A percentile compares a stretch with the other conserved stretches of the same genome.
phyloP scores from a whole-genome alignment of 2,113 vertebrate genomes.

The Alces alces region DNA sequence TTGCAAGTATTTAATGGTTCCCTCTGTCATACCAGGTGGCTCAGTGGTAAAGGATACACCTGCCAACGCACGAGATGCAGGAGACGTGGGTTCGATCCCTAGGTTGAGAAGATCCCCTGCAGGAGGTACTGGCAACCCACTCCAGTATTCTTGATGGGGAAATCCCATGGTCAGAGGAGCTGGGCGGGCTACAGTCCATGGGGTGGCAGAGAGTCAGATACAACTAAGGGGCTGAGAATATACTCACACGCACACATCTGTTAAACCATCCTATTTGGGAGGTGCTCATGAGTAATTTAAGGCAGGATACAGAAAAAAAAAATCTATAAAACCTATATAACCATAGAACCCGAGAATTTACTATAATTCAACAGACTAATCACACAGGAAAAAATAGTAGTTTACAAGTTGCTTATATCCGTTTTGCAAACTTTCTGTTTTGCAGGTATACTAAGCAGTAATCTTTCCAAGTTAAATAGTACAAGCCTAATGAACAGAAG shows the following conservation, averaged over 20 bases:
- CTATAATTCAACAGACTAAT: neutral
- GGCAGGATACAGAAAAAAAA: neutral
- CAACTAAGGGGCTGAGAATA: neutral
- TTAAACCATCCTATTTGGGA: neutral
- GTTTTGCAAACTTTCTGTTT: constrained; percentile 12
- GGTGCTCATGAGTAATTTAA: neutral
- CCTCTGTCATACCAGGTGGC: neutral
- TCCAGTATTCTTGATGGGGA: neutral
- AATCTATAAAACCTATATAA: neutral
- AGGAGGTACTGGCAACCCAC: neutral
- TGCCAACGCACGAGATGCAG: neutral
- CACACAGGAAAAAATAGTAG: neutral
- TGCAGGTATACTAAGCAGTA: constrained; percentile 23
- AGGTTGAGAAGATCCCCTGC: neutral
- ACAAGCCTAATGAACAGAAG: constrained; percentile 34
- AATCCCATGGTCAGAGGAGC: neutral
- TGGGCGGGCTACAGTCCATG: neutral
- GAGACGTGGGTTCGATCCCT: neutral
- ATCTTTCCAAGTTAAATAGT: constrained; percentile 32
- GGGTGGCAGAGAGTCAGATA: neutral
- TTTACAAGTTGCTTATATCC: neutral
- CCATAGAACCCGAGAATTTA: neutral
- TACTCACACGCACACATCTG: neutral
- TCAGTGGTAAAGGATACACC: neutral
- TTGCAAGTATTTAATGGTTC: neutral